Evolutionary conservation across 2,888 invertebrate genomes (phyloP).

Genomic region (Clostera curtula): DNA sequence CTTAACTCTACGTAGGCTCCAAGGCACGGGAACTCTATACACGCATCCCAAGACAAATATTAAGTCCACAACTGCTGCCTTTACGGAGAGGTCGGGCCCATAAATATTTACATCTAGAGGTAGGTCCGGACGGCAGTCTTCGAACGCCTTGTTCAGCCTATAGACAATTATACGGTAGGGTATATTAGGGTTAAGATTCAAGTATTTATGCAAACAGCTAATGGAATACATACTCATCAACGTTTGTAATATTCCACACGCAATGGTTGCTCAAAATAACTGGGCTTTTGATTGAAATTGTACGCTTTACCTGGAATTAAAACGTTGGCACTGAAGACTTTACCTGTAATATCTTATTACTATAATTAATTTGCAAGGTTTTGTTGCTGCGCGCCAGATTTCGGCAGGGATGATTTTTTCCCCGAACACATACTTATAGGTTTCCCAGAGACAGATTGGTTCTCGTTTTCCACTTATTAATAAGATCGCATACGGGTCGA

Average conservation of each 20-base stretch:
- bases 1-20: conserved; percentile 54
- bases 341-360: too few species aligned
- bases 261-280: conserved; percentile 63
- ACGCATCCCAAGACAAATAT: conserved; percentile 55
- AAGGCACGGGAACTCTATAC: conserved; percentile 43
- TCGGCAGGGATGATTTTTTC: too few species aligned
- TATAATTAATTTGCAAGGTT: too few species aligned
- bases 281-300: conserved; percentile 55
- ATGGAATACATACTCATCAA: conserved; percentile 47
- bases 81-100: conserved; percentile 54
- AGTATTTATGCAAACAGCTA: not conserved
- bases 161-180: conserved; percentile 8
- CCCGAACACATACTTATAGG: too few species aligned
- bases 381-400: too few species aligned
- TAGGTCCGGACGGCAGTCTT: conserved; percentile 47
- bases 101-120: conserved; percentile 46
- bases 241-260: conserved; percentile 62
- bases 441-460: too few species aligned
- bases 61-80: conserved; percentile 40
- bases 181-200: not conserved
- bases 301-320: conserved; percentile 51
- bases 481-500: too few species aligned
- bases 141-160: conserved; percentile 55
- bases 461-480: too few species aligned
- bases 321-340: not conserved